phyloP scores from a whole-genome alignment of 1,140 invertebrate species.

The Melanaphis sacchari region DNA sequence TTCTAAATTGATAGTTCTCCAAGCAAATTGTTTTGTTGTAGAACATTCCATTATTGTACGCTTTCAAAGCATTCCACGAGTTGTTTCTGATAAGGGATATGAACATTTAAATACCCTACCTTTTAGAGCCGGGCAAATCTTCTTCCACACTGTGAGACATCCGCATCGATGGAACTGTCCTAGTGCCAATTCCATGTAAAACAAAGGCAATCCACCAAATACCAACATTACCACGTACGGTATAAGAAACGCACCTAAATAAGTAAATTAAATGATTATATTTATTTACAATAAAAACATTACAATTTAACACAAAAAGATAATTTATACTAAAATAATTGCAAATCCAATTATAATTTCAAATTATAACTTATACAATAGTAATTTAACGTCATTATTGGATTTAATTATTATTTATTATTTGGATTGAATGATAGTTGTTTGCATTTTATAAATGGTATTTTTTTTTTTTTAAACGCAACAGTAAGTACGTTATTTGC shows the following conservation, averaged over 20 bases:
- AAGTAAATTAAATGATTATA: background rate
- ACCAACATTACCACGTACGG: constrained; percentile 91
- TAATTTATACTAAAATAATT: background rate
- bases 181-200: constrained; percentile 92
- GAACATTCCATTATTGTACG: background rate
- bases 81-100: background rate
- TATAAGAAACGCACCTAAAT: constrained; percentile 89
- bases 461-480: background rate
- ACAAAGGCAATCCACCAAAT: constrained; percentile 90
- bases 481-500: background rate
- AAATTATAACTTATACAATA: background rate
- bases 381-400: background rate
- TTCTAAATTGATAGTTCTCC: background rate
- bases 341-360: background rate
- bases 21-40: constrained; percentile 24
- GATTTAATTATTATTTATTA: background rate
- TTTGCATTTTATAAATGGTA: background rate
- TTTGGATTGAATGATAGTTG: background rate
- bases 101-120: constrained; percentile 69
- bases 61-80: constrained; percentile 41
- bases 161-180: constrained; percentile 93
- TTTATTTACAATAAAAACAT: background rate
- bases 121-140: constrained; percentile 95
- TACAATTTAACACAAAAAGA: background rate
- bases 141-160: constrained; percentile 91